phyloP scores from a whole-genome alignment of 1,140 invertebrate species.

The Pollicipes pollicipes region DNA sequence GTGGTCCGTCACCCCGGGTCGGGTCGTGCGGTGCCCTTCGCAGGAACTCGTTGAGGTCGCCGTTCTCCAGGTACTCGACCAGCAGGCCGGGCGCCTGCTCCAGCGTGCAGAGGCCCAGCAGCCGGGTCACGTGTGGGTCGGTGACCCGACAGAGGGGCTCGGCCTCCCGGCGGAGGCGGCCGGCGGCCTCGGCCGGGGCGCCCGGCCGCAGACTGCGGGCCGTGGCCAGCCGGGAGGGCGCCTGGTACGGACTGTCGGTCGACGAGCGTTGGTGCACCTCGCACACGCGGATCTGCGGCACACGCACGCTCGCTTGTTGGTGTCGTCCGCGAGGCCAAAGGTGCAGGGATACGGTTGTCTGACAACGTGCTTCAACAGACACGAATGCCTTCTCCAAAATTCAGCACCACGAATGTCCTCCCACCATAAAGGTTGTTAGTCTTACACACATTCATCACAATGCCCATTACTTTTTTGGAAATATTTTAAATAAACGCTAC shows the following conservation, averaged over 20 bases:
- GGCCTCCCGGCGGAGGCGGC: conserved; percentile 10
- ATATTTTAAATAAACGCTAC: too few species aligned
- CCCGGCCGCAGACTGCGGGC: conserved; percentile 9
- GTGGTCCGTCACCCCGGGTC: conserved; percentile 11
- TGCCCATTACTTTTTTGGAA: too few species aligned
- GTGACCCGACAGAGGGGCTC: conserved; percentile 3
- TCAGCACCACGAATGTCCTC: too few species aligned
- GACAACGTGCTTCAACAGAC: too few species aligned
- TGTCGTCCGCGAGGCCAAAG: too few species aligned
- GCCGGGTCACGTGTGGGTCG: conserved; percentile 63
- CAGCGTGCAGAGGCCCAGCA: conserved; percentile 60
- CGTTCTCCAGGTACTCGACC: conserved; percentile 43
- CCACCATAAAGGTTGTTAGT: too few species aligned
- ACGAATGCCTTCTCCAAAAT: too few species aligned
- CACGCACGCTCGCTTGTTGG: too few species aligned
- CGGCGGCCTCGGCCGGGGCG: conserved; percentile 3
- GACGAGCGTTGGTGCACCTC: not conserved
- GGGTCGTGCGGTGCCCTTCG: conserved; percentile 15
- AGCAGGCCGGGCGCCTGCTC: conserved; percentile 50
- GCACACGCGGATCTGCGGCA: not conserved
- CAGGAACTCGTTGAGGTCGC: conserved; percentile 52
- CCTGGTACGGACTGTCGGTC: not conserved
- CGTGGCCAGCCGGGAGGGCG: conserved; percentile 2
- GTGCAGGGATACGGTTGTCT: too few species aligned
- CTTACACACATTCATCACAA: too few species aligned